These are phyloP conservation scores for Empidonax alnorum DNA, from an alignment of 2,113 vertebrate species.

Conservation along the genomic window DNA sequence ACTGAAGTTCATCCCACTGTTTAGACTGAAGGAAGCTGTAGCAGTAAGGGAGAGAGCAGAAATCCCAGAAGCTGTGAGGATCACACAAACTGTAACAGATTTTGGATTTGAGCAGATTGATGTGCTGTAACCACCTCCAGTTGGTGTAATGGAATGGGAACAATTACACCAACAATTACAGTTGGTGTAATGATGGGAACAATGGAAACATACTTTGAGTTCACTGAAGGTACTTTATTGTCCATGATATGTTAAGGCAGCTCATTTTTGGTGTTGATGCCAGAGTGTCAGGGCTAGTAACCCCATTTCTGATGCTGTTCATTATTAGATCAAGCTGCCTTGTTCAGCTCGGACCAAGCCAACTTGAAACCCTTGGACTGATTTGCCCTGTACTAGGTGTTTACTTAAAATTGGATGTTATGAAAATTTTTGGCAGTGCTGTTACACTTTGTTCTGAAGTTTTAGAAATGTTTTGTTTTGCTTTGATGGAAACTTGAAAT, in stretches of 20 bases:
- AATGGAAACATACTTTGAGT: background rate
- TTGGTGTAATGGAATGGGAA: background rate
- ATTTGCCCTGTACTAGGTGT: background rate
- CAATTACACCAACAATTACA: too few relatives aligned
- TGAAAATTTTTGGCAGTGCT: background rate
- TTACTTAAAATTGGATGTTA: conserved; percentile 7
- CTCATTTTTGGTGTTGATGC: background rate
- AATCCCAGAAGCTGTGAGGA: background rate
- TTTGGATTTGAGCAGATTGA: background rate
- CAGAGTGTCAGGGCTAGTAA: background rate
- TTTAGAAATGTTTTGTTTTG: conserved; percentile 12
- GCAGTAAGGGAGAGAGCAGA: background rate
- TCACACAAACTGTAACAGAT: background rate
- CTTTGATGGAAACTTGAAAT: conserved; percentile 37
- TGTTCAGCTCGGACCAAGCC: background rate
- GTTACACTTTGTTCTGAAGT: background rate
- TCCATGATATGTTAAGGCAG: background rate
- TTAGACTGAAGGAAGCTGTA: background rate
- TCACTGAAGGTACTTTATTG: background rate
- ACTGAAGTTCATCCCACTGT: background rate
- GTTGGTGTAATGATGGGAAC: background rate
- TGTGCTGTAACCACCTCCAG: background rate
- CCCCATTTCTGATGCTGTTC: background rate
- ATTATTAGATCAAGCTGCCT: background rate
- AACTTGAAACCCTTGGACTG: background rate